phyloP scores from a whole-genome alignment of 2,888 invertebrate species.

The Nowickia ferox region DNA sequence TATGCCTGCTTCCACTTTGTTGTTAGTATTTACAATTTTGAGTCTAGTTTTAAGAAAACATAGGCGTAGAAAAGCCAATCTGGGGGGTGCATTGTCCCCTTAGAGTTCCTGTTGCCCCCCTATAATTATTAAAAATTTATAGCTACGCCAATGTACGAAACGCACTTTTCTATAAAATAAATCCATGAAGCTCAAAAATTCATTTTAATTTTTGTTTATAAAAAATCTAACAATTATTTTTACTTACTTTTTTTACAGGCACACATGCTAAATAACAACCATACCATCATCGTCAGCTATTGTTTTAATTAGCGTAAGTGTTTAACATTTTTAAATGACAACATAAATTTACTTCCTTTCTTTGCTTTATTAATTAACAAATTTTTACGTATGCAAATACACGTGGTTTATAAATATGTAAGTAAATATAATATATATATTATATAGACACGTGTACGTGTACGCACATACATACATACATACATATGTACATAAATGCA shows the following conservation, averaged over 20 bases:
- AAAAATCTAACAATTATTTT: background rate
- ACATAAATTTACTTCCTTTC: constrained; percentile 41
- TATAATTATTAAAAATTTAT: too few species aligned
- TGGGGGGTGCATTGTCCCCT: too few species aligned
- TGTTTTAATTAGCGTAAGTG: constrained; percentile 38
- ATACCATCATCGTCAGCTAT: background rate
- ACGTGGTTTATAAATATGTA: background rate
- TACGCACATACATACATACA: background rate
- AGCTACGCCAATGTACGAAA: background rate
- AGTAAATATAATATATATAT: too few species aligned
- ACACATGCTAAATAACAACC: too few species aligned
- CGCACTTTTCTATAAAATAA: background rate
- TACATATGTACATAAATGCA: background rate
- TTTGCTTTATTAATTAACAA: background rate
- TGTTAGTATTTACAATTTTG: too few species aligned
- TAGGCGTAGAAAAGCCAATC: too few species aligned
- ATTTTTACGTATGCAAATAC: background rate
- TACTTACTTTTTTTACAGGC: constrained; percentile 24
- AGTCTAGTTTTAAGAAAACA: too few species aligned
- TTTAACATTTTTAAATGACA: background rate
- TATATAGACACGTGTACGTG: background rate
- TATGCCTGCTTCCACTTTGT: too few species aligned
- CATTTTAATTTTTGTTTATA: background rate
- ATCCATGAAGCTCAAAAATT: background rate
- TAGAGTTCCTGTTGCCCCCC: too few species aligned